A percentile compares a stretch with the other conserved stretches of the same genome.
Conservation (phyloP, 2,888 invertebrate species). For the Chymomyza procnemis region DNA sequence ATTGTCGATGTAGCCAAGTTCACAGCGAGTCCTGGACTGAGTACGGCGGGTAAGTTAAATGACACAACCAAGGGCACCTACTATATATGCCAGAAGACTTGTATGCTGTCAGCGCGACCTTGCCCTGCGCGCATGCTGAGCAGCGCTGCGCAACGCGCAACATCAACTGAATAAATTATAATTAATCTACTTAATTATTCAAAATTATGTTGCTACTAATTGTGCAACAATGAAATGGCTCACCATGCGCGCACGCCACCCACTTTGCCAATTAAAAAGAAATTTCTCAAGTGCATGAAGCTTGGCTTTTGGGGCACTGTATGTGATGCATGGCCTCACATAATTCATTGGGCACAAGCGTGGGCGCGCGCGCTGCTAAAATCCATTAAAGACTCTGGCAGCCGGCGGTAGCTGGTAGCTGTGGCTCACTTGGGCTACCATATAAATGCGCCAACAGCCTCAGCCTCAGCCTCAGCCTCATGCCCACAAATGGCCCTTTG, state of each 20-base stretch:
- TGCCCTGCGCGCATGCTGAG: conserved; percentile 29
- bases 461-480: too few relatives aligned
- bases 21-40: conserved; percentile 96
- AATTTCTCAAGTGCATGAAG: conserved; percentile 61
- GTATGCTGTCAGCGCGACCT: conserved; percentile 25
- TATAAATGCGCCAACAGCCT: not conserved
- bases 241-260: conserved; percentile 15
- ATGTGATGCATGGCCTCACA: conserved; percentile 61
- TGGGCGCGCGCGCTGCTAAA: too few relatives aligned
- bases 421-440: not conserved
- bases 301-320: conserved; percentile 25
- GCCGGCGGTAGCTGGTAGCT: too few relatives aligned
- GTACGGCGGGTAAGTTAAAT: conserved; percentile 89
- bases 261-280: conserved; percentile 56
- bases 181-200: conserved; percentile 71
- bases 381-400: conserved; percentile 57
- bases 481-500: not conserved
- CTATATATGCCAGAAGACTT: not conserved
- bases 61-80: not conserved
- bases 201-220: conserved; percentile 63
- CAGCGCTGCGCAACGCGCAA: too few relatives aligned
- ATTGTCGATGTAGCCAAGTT: conserved; percentile 98
- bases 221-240: conserved; percentile 42
- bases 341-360: conserved; percentile 53
- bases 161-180: conserved; percentile 66